phyloP scores from a whole-genome alignment of 2,888 invertebrate species.

The Bruchidius siliquastri region DNA sequence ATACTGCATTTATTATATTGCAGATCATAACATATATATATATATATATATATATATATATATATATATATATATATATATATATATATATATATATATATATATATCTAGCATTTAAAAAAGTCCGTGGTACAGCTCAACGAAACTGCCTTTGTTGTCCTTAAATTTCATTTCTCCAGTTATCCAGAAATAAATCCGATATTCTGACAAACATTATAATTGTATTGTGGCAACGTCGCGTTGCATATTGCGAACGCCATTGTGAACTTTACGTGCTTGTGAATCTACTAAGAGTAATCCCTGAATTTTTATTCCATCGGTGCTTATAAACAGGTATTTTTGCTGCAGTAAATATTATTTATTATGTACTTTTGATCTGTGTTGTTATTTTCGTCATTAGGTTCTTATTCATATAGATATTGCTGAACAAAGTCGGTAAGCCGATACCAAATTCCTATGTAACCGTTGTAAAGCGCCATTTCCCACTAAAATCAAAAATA shows the following conservation, averaged over 20 bases:
- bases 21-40: too few relatives aligned
- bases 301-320: conserved; percentile 65
- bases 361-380: conserved; percentile 21
- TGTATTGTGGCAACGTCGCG: background rate
- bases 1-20: too few relatives aligned
- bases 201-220: background rate
- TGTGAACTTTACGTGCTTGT: conserved; percentile 78
- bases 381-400: conserved; percentile 46
- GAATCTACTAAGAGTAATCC: conserved; percentile 61
- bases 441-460: conserved; percentile 67
- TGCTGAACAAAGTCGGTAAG: conserved; percentile 55
- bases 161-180: too few relatives aligned
- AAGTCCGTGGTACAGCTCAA: too few relatives aligned
- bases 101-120: too few relatives aligned
- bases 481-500: conserved; percentile 40
- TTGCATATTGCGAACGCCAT: conserved; percentile 65
- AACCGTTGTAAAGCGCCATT: conserved; percentile 63
- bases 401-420: conserved; percentile 49
- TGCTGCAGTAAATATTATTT: conserved; percentile 41
- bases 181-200: too few relatives aligned
- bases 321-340: conserved; percentile 52
- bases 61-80: too few relatives aligned
- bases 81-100: too few relatives aligned
- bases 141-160: too few relatives aligned
- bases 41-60: too few relatives aligned